These are phyloP conservation scores for Dynastes tityus DNA, from an alignment of 2,888 invertebrate species.

Conservation along the genomic window DNA sequence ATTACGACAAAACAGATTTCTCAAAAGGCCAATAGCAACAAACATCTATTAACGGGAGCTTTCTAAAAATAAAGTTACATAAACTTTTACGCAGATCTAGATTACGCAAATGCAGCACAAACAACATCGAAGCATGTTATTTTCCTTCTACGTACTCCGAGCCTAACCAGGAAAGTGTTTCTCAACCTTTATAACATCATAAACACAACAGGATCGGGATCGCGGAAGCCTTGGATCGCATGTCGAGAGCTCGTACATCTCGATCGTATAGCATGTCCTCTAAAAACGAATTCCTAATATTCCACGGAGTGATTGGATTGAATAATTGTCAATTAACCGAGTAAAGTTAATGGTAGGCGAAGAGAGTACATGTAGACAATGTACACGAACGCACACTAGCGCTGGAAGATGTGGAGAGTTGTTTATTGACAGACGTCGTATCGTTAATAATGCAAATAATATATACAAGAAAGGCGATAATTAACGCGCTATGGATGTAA, in stretches of 20 bases:
- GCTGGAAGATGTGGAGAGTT: too few relatives aligned
- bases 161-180: neutral
- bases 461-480: too few relatives aligned
- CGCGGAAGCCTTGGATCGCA: constrained; percentile 30
- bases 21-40: too few relatives aligned
- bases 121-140: too few relatives aligned
- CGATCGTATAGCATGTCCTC: constrained; percentile 8
- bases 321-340: constrained; percentile 32
- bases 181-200: constrained; percentile 15
- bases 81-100: constrained; percentile 7
- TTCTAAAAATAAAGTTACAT: neutral
- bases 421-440: neutral
- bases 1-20: too few relatives aligned
- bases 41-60: too few relatives aligned
- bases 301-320: constrained; percentile 18
- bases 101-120: neutral
- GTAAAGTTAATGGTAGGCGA: constrained; percentile 10
- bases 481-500: too few relatives aligned
- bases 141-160: neutral
- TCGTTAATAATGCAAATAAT: constrained; percentile 6
- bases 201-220: neutral
- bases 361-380: neutral
- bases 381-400: too few relatives aligned
- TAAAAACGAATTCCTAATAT: constrained; percentile 33
- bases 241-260: constrained; percentile 28